Base-by-base conservation (phyloP, 2,888 invertebrate species). In the Ormyrus labotus region DNA sequence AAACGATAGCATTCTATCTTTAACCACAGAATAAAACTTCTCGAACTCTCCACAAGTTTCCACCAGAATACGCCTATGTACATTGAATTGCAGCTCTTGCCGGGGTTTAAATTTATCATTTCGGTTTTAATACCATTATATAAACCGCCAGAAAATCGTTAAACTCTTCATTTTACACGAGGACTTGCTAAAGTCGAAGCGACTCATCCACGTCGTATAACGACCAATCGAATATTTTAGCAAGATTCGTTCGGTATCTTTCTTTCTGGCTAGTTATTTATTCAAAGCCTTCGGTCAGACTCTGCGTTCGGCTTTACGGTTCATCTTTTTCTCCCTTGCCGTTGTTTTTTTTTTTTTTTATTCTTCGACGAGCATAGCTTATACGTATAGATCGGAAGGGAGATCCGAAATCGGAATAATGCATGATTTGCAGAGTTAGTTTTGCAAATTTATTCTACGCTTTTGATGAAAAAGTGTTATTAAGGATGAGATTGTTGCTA, bases 221-320 rank as follows among this genome's bases (percentile, higher is more conserved):
- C 11, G 68, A 50, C 10, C 50, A 47, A 55, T 51, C 7, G 57
- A 64, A 58, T 79, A 79, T 74, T 79, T 74, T 63, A 68, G 65
- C 67, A 13, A 13, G 65, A 78, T 67, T 67, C 51, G 19, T 70
- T 71, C 60, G 67, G 5, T 9, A 74, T 48, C 51, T 48, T 13
- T 58, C 61, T 50, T 55, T 47, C 55, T 13, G 34, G 13, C 11
- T 70, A 6, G 9, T 72, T 78, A 58, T 47, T 78, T 78, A 78
- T 72, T 78, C 72, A 78, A 67, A 72, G 60, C 57, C 63, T 50
- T 71, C 60, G 60, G 50, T 67, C 71, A 10, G 58, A 60, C 45
- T 53, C n/a, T 45, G 55, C 63, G 61, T 55, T 48, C 70, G 63
- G 13, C 61, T 48, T 13, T 65, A 64, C 50, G 7, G 57, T 71